A percentile compares a stretch with the other conserved stretches of the same genome.
Evolutionary conservation across 2,888 invertebrate genomes (phyloP).

Genomic region (Lasioglossum vierecki): DNA sequence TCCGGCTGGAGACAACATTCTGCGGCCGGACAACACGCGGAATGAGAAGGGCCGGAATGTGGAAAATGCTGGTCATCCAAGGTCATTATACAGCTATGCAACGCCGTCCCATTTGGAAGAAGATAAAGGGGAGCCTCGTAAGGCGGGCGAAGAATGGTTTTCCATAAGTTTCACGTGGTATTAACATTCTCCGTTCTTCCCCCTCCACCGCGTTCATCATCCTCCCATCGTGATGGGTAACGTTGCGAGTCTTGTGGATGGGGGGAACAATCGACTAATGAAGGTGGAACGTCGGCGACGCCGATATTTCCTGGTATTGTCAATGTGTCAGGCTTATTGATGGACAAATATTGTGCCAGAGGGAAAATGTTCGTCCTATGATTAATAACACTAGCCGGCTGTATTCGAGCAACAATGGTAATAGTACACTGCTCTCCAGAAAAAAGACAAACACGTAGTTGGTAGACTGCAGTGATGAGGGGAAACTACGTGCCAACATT

Average conservation of each 20-base stretch:
- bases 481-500: background rate
- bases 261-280: background rate
- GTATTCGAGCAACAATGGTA: background rate
- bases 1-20: background rate
- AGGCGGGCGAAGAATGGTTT: background rate
- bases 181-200: background rate
- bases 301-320: background rate
- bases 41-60: background rate
- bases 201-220: background rate
- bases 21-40: background rate
- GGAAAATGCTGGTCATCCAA: slow-evolving; percentile 9
- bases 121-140: background rate
- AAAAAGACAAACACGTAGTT: background rate
- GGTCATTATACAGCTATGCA: background rate
- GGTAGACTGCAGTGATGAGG: background rate
- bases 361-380: background rate
- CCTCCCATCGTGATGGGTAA: too few relatives aligned
- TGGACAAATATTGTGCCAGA: background rate
- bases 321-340: background rate
- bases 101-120: background rate
- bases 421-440: background rate
- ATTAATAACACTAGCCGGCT: background rate
- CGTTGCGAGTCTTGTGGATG: background rate
- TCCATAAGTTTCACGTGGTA: background rate
- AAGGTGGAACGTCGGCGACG: background rate